Conservation (phyloP, 2,113 vertebrate genomes). For the Oplegnathus fasciatus region DNA sequence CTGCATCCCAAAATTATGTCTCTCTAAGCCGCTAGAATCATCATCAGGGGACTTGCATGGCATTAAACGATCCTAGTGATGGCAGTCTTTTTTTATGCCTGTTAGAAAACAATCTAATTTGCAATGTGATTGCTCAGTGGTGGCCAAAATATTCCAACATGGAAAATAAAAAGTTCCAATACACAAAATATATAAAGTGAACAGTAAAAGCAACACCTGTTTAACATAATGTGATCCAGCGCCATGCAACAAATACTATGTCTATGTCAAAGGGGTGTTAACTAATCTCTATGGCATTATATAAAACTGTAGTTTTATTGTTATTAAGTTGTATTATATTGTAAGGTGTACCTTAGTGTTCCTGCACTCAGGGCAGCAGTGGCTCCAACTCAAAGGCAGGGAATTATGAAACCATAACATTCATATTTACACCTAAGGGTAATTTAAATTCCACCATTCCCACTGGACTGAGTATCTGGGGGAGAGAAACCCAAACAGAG, state of each 20-base stretch:
- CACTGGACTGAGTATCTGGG: background rate
- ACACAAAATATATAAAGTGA: slow-evolving; percentile 8
- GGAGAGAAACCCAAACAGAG: background rate
- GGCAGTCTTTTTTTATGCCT: background rate
- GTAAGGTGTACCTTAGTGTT: background rate
- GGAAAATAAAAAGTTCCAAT: slow-evolving; percentile 3
- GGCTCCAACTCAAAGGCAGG: background rate
- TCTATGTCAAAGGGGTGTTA: background rate
- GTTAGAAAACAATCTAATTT: slow-evolving; percentile 17
- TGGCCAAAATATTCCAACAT: background rate
- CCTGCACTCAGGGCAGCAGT: background rate
- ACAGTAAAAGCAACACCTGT: background rate
- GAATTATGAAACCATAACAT: slow-evolving; percentile 6
- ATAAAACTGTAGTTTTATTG: background rate
- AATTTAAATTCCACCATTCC: background rate
- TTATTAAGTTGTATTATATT: background rate
- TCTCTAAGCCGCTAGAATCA: background rate
- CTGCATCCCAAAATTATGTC: background rate
- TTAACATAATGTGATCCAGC: background rate
- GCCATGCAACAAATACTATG: background rate
- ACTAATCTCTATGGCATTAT: background rate
- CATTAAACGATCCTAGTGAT: slow-evolving; percentile 2
- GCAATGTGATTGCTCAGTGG: background rate
- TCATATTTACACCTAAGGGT: slow-evolving; percentile 3
- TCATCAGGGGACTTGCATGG: background rate